Evolutionary conservation across 2,797 vertebrate genomes (phyloP).

Genomic region (Hafferia zeledoni): DNA sequence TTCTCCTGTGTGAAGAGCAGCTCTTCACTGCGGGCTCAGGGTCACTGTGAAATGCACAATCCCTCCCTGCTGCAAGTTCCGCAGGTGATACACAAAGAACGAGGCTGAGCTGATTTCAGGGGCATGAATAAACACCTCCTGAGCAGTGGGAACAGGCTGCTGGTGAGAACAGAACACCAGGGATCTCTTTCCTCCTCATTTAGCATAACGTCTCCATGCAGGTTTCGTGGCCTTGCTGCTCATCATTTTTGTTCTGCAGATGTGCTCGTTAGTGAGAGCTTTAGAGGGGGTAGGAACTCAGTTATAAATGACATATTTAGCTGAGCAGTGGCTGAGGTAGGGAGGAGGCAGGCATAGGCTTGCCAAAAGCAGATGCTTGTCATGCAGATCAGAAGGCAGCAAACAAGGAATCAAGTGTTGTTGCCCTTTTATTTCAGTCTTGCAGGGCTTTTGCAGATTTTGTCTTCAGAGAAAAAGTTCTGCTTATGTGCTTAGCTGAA

Average conservation of each 20-base stretch:
- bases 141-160: neutral
- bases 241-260: slow-evolving; percentile 2
- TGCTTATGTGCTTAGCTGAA: neutral
- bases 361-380: neutral
- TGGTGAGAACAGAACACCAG: neutral
- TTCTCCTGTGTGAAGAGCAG: neutral
- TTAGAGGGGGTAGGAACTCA: neutral
- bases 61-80: neutral
- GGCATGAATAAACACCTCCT: slow-evolving; percentile 7
- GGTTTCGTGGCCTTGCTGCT: neutral
- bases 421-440: neutral
- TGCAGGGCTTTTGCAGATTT: neutral
- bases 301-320: neutral
- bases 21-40: neutral
- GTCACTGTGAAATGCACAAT: neutral
- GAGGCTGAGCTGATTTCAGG: neutral
- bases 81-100: neutral
- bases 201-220: neutral
- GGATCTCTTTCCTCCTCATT: neutral
- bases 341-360: neutral
- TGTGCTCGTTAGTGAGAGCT: neutral
- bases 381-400: neutral
- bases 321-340: neutral
- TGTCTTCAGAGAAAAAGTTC: neutral
- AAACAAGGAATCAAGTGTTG: neutral